Base-by-base conservation (phyloP, 2,888 invertebrate genomes). In the Hyposoter dolosus region DNA sequence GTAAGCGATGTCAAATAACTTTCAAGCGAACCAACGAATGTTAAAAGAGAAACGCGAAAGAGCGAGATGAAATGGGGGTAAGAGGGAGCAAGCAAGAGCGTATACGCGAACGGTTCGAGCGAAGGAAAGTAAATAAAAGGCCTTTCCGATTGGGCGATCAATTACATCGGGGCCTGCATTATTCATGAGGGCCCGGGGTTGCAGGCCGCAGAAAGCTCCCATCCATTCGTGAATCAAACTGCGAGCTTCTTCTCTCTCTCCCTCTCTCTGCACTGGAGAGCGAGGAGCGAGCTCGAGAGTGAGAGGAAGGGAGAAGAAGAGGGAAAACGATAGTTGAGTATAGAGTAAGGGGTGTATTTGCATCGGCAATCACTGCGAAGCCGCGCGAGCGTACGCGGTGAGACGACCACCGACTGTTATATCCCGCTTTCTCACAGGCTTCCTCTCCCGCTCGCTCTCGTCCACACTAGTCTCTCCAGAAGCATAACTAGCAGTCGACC, bases 81-180 rank as follows among this genome's bases (percentile, higher is more conserved):
- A 63, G 79, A 83, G 82, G 86, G 87, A 84, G 53, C n/a, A 32
- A 68, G 32, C 76, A 40, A 71, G 76, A 56, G 90, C 89, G 91
- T 89, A 91, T 91, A 90, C 90, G 91, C 90, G 91, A 89, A 89
- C 91, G 89, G 89, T 89, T 90, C 88, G 89, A 93, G 91, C 89
- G 92, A 91, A 92, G 92, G 91, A 93, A 93, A 93, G 93, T 93
- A 93, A 93, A 93, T 93, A 93, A 93, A 93, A 93, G 93, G 93
- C 93, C 93, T 93, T 93, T 93, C 93, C 93, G 92, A 93, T 93
- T 93, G 93, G 93, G 91, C 93, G 93, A 93, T 93, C 93, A 93
- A 93, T 93, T 93, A 93, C 93, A 93, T 93, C 90, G 90, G 90
- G 66, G 92, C 89, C 90, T 93, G 93, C 93, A 93, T 93, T 93